A percentile compares a stretch with the other conserved stretches of the same genome.
phyloP scores from a whole-genome alignment of 2,113 vertebrate genomes.

The Mesocricetus auratus region DNA sequence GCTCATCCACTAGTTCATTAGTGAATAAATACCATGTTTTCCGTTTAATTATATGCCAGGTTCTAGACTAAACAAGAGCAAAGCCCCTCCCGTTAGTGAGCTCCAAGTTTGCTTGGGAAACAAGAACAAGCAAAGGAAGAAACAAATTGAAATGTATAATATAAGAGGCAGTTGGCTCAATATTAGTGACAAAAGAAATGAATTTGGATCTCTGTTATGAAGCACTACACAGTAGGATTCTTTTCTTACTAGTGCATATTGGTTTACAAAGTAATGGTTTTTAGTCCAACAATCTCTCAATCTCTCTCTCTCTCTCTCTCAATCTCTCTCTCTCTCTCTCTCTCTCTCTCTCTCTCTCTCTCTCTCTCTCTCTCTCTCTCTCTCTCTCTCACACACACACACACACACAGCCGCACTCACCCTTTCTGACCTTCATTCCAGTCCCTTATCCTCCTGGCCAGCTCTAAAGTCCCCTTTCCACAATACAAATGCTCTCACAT shows the following conservation, averaged over 20 bases:
- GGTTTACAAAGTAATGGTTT: background rate
- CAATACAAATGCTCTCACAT: background rate
- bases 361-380: too few relatives aligned
- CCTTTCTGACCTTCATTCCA: background rate
- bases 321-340: too few relatives aligned
- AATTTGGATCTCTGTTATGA: background rate
- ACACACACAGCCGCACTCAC: background rate
- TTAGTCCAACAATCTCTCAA: background rate
- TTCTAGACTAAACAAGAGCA: background rate
- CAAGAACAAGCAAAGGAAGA: background rate
- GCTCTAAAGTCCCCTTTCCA: background rate
- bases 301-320: too few relatives aligned
- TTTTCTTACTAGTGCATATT: background rate
- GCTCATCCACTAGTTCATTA: background rate
- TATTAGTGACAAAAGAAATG: background rate
- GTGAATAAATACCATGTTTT: background rate
- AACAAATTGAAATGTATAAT: background rate
- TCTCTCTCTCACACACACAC: too few relatives aligned
- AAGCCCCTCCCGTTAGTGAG: background rate
- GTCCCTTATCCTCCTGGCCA: background rate
- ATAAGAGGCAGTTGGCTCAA: background rate
- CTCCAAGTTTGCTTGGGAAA: background rate
- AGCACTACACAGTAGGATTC: background rate
- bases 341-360: too few relatives aligned
- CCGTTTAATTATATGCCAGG: background rate